These are phyloP conservation scores for Protophormia terraenovae DNA, from an alignment of 2,888 invertebrate genomes.

Conservation along the genomic window DNA sequence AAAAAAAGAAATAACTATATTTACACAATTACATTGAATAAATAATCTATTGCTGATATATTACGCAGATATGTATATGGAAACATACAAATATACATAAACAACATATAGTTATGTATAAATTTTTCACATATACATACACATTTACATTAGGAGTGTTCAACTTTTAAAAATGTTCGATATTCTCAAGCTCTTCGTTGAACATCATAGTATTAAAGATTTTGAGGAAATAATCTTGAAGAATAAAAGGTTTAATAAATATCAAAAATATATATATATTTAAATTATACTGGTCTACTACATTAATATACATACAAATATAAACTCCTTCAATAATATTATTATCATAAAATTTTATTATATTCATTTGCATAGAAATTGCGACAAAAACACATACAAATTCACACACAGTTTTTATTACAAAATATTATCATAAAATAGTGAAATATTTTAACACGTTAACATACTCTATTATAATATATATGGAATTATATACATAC, in stretches of 20 bases:
- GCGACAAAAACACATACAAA: background rate
- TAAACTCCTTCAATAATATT: conserved; percentile 31
- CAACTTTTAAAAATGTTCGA: background rate
- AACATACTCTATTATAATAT: background rate
- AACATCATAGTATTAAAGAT: no score
- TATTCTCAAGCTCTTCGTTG: no score
- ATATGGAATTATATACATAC: background rate
- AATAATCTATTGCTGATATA: conserved; percentile 19
- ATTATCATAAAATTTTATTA: conserved; percentile 43
- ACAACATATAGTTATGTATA: background rate
- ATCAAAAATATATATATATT: no score
- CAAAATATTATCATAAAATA: conserved; percentile 50
- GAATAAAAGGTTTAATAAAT: no score
- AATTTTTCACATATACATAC: background rate
- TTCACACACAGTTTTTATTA: background rate
- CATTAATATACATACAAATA: background rate
- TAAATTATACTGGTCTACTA: no score
- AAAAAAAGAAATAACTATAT: background rate
- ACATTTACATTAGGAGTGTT: background rate
- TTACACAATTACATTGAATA: conserved; percentile 28
- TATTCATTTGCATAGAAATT: conserved; percentile 52
- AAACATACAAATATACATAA: background rate
- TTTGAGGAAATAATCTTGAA: no score
- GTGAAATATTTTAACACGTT: conserved; percentile 59
- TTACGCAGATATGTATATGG: background rate